A percentile compares a stretch with the other conserved stretches of the same genome.
phyloP scores from a whole-genome alignment of 92 coral and sea anemone genomes.

The Meandrina meandrites region DNA sequence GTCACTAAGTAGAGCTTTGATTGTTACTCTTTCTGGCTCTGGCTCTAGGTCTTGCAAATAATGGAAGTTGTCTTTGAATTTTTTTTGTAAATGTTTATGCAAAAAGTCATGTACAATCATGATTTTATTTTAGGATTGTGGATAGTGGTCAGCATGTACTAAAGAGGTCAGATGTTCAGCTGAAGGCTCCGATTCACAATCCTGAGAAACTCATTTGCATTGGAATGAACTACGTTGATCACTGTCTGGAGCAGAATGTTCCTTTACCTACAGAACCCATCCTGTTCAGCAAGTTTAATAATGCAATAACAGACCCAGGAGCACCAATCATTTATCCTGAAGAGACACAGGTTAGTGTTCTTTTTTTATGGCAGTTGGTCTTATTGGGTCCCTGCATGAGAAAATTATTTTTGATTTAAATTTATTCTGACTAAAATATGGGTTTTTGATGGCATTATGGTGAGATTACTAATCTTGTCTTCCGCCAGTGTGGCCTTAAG shows the following conservation, averaged over 20 bases:
- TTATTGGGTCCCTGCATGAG: no score
- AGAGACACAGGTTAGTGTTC: slow-evolving; percentile 77
- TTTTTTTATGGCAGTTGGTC: background rate
- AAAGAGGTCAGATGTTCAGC: slow-evolving; percentile 71
- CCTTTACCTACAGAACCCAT: slow-evolving; percentile 92
- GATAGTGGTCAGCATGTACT: slow-evolving; percentile 81
- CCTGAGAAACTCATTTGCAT: slow-evolving; percentile 91
- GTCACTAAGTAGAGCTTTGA: no score
- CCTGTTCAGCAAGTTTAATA: slow-evolving; percentile 90
- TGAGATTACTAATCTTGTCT: no score
- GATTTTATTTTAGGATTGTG: slow-evolving; percentile 46
- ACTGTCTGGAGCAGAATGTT: slow-evolving; percentile 87
- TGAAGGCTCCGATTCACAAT: slow-evolving; percentile 94
- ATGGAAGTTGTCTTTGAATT: no score
- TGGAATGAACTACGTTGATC: slow-evolving; percentile 97
- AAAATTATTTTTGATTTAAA: no score
- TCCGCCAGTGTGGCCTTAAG: no score
- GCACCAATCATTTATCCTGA: slow-evolving; percentile 78
- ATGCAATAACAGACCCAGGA: slow-evolving; percentile 83
- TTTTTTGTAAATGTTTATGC: no score
- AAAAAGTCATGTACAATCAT: no score
- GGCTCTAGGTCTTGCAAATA: no score
- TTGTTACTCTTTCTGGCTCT: no score
- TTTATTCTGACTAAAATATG: no score
- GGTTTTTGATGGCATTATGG: no score